Evolutionary conservation across 2,797 vertebrate genomes (phyloP).

Genomic region (Rhabdophis nuchalis): DNA sequence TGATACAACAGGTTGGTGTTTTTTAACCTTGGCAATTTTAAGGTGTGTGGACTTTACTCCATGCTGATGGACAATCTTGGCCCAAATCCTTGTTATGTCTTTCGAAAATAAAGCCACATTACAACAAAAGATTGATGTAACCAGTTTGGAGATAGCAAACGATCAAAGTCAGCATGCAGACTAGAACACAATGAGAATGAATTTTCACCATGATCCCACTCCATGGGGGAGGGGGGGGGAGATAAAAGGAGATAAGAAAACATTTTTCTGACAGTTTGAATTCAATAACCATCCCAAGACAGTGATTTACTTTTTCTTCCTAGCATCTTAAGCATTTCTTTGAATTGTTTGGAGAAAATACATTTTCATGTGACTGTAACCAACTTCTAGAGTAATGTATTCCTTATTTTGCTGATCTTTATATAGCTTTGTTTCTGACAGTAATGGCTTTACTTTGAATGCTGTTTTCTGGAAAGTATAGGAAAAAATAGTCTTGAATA

Average conservation of each 20-base stretch:
- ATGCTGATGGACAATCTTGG: not conserved
- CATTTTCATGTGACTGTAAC: constrained; percentile 22
- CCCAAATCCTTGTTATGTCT: not conserved
- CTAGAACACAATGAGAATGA: not conserved
- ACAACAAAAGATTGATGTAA: not conserved
- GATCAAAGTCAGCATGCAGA: not conserved
- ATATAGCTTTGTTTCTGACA: constrained; percentile 1
- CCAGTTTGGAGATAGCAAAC: not conserved
- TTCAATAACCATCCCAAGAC: constrained; percentile 28
- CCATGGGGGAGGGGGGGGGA: not conserved
- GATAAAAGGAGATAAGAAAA: not conserved
- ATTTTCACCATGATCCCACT: not conserved
- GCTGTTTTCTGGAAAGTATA: constrained; percentile 18
- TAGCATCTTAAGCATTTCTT: constrained; percentile 30
- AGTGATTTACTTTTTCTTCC: not conserved
- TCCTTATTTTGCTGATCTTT: constrained; percentile 2
- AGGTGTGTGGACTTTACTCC: not conserved
- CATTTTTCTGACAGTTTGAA: constrained; percentile 26
- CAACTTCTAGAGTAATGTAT: constrained; percentile 22
- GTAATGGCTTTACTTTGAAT: constrained; percentile 35
- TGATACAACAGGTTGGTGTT: not conserved
- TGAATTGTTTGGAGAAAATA: constrained; percentile 37
- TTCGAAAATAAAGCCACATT: not conserved
- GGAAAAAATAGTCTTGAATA: constrained; percentile 8
- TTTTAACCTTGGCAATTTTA: not conserved